Evolutionary conservation across 2,888 invertebrate genomes (phyloP).

Genomic region (Slavum lentiscoides): DNA sequence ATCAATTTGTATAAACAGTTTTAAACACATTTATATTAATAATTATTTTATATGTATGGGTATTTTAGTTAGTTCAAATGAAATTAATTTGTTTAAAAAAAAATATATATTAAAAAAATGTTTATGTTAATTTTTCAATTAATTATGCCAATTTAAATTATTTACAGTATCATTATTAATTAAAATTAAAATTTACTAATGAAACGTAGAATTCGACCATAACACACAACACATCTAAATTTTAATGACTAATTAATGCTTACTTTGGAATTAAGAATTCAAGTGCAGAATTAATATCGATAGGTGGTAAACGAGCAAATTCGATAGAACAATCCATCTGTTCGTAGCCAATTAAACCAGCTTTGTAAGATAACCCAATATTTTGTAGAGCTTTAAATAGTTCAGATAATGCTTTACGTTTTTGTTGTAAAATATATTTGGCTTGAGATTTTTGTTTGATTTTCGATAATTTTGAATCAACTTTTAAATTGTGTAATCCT

Average conservation of each 20-base stretch:
- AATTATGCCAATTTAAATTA: no score
- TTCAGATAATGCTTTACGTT: conserved; percentile 81
- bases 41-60: no score
- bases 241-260: background rate
- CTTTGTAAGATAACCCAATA: conserved; percentile 79
- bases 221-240: background rate
- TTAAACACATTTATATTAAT: no score
- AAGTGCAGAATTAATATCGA: conserved; percentile 69
- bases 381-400: conserved; percentile 77
- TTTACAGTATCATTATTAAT: no score
- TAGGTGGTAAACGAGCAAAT: conserved; percentile 65
- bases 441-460: conserved; percentile 78
- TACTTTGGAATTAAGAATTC: conserved; percentile 63
- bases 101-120: no score
- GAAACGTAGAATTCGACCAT: no score
- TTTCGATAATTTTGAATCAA: conserved; percentile 66
- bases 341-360: conserved; percentile 65
- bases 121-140: no score
- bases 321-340: conserved; percentile 57
- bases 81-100: no score
- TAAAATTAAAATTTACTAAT: no score
- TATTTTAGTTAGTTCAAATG: no score
- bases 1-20: background rate
- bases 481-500: conserved; percentile 55
- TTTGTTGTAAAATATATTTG: conserved; percentile 80